Base-by-base conservation (phyloP, 2,797 vertebrate genomes). In the Tarsius wallacei region DNA sequence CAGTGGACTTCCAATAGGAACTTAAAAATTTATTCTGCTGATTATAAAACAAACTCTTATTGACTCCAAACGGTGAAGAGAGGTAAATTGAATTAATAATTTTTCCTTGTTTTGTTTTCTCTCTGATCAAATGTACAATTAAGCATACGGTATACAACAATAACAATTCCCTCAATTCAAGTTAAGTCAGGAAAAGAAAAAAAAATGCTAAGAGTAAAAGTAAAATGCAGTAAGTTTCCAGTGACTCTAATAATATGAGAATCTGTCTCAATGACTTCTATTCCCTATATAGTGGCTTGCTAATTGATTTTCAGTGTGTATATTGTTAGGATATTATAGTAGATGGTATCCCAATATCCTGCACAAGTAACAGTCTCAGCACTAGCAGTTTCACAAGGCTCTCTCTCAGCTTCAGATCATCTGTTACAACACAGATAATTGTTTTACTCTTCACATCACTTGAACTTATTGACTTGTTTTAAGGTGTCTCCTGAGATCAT, bases 1-100 rank as follows among this genome's bases (percentile, higher is more conserved):
- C 61, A 83, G 26, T 94, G 24, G 53, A 63, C 93, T 73, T 90
- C 53, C 59, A 96, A 90, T 76, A 73, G 17, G 33, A 87, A 90
- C 94, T 77, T 87, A 90, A 90, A 88, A 93, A 81, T 97, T 59
- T 86, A 96, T 97, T 94, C 49, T 61, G 5, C 10, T 95, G 47
- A 47, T 84, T 83, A 93, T 87, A 89, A 93, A 85, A 91, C 55
- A 90, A 87, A 93, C 49, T 63, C 22, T 59, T 85, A 73, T 64
- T 80, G 68, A 96, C 51, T 70, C 53, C 7, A 74, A 42, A 16
- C 28, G 80, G 21, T 31, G 74, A 90, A 31, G n/a, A 55, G 33
- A 90, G 31, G 14, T 71, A 51, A 90, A 42, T 42, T 42, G 42
- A 42, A 42, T 42, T 42, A 42, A 42, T 5, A 42, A 42, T 5